Base-by-base conservation (phyloP, 2,888 invertebrate species). In the Ectobius pallidus region DNA sequence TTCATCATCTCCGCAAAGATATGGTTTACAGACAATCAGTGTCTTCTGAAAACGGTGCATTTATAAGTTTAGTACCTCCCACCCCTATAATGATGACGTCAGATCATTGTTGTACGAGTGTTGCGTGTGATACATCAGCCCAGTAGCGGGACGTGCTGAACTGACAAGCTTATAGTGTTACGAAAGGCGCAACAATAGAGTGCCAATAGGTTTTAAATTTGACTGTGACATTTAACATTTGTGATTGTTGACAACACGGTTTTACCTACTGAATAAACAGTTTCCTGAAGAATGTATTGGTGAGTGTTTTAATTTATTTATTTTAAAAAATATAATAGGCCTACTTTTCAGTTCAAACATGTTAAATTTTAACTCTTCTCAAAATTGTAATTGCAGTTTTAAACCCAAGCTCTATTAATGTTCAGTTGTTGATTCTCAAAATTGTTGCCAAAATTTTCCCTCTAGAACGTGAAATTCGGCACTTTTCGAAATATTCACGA, bases 1-100 rank as follows among this genome's bases (percentile, higher is more conserved):
- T 73, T 63, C 55, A 44, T 70, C 67, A 32, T 65, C 70, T 70
- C 73, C 73, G 55, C 67, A 49, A 70, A 73, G 70, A 73, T 73
- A 70, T 62, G 65, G 52, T 46, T 69, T 69, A 46, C 49, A 44
- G 68, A 65, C 65, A 46, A 65, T 65, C 30, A 42, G 42, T 65
- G 46, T 65, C 25, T 46, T 65, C 25, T 16, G 65, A 34, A 65
- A 65, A 65, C 58, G 30, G 30, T 58, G 30, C 30, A 58, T 58
- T 30, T 58, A 30, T 30, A 58, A 32, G 32, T 30, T n/a, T 18
- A 16, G 58, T n/a, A 30, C 58, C 32, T 58, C 58, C 58, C 58
- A 58, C 30, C n/a, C 32, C n/a, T 27, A 58, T 58, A 25, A 58
- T 58, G 58, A 52, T 58, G 58, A 58, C 58, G 58, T 58, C 58